phyloP scores from a whole-genome alignment of 2,797 vertebrate genomes.

The Phrynocephalus forsythii region DNA sequence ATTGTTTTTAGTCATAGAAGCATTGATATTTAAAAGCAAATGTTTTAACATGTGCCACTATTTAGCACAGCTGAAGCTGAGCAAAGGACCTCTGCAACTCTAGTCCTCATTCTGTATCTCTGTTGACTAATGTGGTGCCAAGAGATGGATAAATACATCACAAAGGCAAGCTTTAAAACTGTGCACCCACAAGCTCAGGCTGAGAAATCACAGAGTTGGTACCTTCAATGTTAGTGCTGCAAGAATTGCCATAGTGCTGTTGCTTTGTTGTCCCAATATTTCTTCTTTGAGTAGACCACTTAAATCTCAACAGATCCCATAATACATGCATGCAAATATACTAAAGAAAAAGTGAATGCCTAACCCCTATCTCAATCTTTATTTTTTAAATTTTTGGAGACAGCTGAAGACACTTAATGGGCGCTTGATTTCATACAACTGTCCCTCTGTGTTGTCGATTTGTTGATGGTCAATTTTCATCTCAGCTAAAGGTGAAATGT shows the following conservation, averaged over 20 bases:
- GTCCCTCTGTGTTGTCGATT: not conserved
- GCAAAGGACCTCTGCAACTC: too few relatives aligned
- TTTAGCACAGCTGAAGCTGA: too few relatives aligned
- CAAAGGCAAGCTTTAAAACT: too few relatives aligned
- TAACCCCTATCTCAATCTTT: not conserved
- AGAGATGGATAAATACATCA: too few relatives aligned
- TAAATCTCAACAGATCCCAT: not conserved
- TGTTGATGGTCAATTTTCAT: conserved; percentile 17
- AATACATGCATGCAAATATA: not conserved
- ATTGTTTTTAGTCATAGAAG: too few relatives aligned
- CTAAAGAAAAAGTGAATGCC: not conserved
- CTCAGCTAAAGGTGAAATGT: not conserved
- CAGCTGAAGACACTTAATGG: not conserved
- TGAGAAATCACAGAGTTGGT: too few relatives aligned
- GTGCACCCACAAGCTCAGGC: too few relatives aligned
- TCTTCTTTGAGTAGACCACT: not conserved
- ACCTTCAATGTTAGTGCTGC: too few relatives aligned
- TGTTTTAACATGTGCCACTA: too few relatives aligned
- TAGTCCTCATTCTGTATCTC: too few relatives aligned
- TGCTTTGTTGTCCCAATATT: not conserved
- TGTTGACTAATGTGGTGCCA: too few relatives aligned
- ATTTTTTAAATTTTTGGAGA: conserved; percentile 1
- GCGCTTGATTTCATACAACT: not conserved
- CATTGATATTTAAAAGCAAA: too few relatives aligned
- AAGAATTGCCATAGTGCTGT: not conserved